Evolutionary conservation across 2,113 vertebrate genomes (phyloP), one percentile per base, ranked within the genome.

Genomic region (Tachycineta bicolor): DNA sequence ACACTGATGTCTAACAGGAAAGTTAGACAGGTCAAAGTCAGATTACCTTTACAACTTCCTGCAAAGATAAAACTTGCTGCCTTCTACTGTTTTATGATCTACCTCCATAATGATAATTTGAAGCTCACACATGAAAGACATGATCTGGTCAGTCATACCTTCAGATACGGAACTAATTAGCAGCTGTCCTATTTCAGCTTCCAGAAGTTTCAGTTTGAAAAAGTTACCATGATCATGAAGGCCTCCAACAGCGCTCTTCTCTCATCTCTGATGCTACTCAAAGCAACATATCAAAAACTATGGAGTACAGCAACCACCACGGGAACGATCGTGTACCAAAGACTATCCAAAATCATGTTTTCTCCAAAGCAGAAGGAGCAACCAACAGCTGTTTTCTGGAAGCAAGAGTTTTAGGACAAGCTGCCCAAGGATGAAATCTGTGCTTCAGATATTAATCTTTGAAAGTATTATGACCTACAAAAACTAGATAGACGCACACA

Each of bases 141-240:
- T 17, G 14, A 12, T 65, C n/a, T 26, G 2, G 3, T 39, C 25
- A 53, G 87, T 90, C 65, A 85, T 3, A 52, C 49, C 87, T 55
- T 86, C 31, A 52, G 43, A 82, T 62, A 80, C 0, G 1, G n/a
- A 82, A 75, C 89, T 52, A 65, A 31, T n/a, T 50, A 14, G 74
- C 65, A 62, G 56, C 63, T 96, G 84, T 39, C 65, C 93, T 65
- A 60, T 33, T 96, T 96, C 92, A 97, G 80, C 34, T 92, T 71
- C 78, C 39, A n/a, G 49, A 88, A 83, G 34, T 46, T 87, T 77
- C 81, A 78, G 22, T 64, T 41, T 50, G 58, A 89, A 68, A 7
- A 47, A 74, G 23, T 18, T 78, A 71, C 85, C 87, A 39, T 50
- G n/a, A 80, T 37, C 53, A 78, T 26, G 73, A 92, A 53, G 1